Base-by-base conservation (phyloP, 30 jellyfish, hydroid and myxozoan species). In the Chironex yamaguchii region DNA sequence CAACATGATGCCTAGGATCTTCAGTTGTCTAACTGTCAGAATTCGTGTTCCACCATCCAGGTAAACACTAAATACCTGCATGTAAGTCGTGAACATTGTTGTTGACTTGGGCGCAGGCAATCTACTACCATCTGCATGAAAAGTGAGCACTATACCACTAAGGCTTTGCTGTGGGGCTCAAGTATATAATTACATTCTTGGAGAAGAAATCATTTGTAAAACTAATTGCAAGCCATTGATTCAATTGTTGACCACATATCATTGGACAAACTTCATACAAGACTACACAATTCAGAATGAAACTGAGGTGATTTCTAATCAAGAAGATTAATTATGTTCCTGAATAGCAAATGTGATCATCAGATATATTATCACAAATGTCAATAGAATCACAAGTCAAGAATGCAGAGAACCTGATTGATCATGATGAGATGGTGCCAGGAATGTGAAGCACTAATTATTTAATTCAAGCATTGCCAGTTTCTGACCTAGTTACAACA, bases 181-280 rank as follows among this genome's bases (percentile, higher is more conserved):
- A n/a, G n/a, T n/a, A n/a, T n/a, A n/a, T 25, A 77, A 80, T 9
- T 53, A 22, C 90, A 79, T 53, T 69, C 21, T 27, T 71, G 85
- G 91, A 31, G 49, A 63, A 80, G 17, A 34, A 80, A 65, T 80
- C 74, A 80, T 65, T 80, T 82, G 85, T 48, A 85, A 82, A 82
- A 82, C 92, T 82, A 82, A 52, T 69, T 88, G 71, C 62, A 50
- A 84, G 94, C 94, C 82, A 22, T 69, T 71, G 62, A 35, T 79
- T 79, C 90, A 71, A 21, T 77, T 77, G 88, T 75, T 75, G 88
- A 75, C 88, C 25, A 75, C 79, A 33, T 49, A 75, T 63, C 53
- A 76, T 2, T 3, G 79, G 77, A 52, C 2, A 75, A 49, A 32
- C 88, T 49, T 75, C 88, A 75, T 48, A 75, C 88, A 49, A 76